Percentiles rank a stretch among this genome's conserved stretches.
Evolutionary conservation across 2,113 vertebrate species (phyloP).

Genomic region (Meriones unguiculatus): DNA sequence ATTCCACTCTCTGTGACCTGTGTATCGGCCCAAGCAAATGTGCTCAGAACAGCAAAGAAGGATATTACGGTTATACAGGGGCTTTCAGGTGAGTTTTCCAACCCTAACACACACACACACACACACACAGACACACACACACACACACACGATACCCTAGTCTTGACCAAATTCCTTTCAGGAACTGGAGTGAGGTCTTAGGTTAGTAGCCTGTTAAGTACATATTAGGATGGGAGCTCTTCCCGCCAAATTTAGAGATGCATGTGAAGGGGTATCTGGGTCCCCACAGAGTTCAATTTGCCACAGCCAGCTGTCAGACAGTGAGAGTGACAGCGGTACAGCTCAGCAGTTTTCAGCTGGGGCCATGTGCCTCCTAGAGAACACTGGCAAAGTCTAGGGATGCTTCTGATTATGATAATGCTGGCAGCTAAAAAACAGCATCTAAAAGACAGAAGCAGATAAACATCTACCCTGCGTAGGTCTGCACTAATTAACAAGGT

Average conservation of each 20-base stretch:
- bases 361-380: not conserved
- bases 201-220: not conserved
- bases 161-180: not conserved
- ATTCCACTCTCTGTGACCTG: slow-evolving; percentile 89
- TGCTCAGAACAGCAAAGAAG: slow-evolving; percentile 87
- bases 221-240: not conserved
- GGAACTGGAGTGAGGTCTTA: not conserved
- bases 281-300: not conserved
- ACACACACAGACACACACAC: no score
- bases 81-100: slow-evolving; percentile 90
- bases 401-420: not conserved
- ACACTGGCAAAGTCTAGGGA: not conserved
- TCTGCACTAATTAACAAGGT: not conserved
- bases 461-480: not conserved
- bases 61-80: slow-evolving; percentile 92
- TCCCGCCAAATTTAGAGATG: not conserved
- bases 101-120: no score
- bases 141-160: no score
- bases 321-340: not conserved
- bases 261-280: not conserved
- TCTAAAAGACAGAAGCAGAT: not conserved
- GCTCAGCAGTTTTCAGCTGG: not conserved
- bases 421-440: not conserved
- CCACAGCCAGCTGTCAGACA: not conserved
- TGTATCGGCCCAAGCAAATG: slow-evolving; percentile 90